Percentiles rank a stretch among this genome's conserved stretches.
These are phyloP conservation scores for Leiothrix lutea DNA, from an alignment of 2,113 vertebrate species.

Conservation along the genomic window DNA sequence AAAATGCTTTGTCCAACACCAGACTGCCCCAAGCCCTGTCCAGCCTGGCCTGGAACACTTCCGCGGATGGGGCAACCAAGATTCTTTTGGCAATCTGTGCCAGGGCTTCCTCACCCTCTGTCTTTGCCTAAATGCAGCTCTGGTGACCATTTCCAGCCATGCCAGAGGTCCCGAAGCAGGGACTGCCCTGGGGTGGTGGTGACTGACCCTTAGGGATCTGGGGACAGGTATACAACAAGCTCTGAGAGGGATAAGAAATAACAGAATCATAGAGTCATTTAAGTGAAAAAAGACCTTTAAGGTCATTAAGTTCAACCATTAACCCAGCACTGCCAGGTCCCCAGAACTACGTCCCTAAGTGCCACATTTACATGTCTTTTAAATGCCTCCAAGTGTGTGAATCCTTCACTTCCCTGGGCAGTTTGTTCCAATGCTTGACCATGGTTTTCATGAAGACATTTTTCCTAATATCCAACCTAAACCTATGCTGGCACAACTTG, in stretches of 20 bases:
- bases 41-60: neutral
- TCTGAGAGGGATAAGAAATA: neutral
- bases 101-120: neutral
- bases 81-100: neutral
- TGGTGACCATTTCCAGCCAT: neutral
- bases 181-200: neutral
- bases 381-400: neutral
- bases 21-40: neutral
- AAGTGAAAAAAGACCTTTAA: neutral
- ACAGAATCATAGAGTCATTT: neutral
- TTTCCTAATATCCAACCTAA: neutral
- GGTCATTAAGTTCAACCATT: neutral
- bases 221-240: too few relatives aligned
- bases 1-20: fast-evolving
- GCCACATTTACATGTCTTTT: neutral
- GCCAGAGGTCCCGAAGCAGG: too few relatives aligned
- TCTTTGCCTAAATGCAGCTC: neutral
- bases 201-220: neutral
- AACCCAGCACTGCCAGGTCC: neutral
- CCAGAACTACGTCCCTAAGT: neutral
- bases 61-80: neutral
- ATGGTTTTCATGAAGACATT: neutral
- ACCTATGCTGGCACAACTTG: neutral
- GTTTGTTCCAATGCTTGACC: neutral
- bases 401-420: neutral